Evolutionary conservation across 1,140 invertebrate species (phyloP).

Genomic region (Mylabris phalerata): DNA sequence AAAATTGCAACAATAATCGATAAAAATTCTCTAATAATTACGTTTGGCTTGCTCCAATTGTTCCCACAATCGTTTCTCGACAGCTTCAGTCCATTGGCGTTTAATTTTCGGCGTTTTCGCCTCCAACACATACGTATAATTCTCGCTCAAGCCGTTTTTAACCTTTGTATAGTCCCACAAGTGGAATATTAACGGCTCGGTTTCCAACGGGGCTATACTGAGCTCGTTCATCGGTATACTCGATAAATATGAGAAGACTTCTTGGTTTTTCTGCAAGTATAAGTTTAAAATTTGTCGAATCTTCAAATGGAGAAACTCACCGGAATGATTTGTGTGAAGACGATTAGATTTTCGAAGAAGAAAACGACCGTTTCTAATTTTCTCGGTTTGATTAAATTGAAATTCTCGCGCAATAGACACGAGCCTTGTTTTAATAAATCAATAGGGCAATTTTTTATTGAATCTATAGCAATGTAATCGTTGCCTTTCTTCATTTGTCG

Average conservation of each 20-base stretch:
- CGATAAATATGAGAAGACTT: conserved; percentile 25
- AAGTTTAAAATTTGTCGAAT: background rate
- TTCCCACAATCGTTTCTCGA: conserved; percentile 31
- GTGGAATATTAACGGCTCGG: conserved; percentile 24
- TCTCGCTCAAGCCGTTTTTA: conserved; percentile 19
- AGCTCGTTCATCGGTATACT: conserved; percentile 32
- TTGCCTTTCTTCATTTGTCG: conserved; percentile 27
- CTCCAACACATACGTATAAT: conserved; percentile 26
- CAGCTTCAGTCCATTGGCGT: conserved; percentile 26
- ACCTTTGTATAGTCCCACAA: conserved; percentile 29
- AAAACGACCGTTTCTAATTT: background rate
- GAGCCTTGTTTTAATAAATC: conserved; percentile 28
- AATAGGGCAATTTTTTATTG: conserved; percentile 26
- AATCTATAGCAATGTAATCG: conserved; percentile 33
- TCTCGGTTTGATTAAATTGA: conserved; percentile 28
- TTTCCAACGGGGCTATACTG: conserved; percentile 28
- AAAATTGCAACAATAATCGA: background rate
- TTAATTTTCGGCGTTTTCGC: conserved; percentile 28
- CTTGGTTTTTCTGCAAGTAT: conserved; percentile 25
- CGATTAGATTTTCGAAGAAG: background rate
- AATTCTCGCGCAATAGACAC: conserved; percentile 31
- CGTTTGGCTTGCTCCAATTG: conserved; percentile 32
- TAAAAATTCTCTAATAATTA: background rate
- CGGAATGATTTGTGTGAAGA: background rate
- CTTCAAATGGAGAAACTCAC: conserved; percentile 8